Conservation (phyloP, 2,888 invertebrate genomes). For the Caenorhabditis sulstoni region DNA sequence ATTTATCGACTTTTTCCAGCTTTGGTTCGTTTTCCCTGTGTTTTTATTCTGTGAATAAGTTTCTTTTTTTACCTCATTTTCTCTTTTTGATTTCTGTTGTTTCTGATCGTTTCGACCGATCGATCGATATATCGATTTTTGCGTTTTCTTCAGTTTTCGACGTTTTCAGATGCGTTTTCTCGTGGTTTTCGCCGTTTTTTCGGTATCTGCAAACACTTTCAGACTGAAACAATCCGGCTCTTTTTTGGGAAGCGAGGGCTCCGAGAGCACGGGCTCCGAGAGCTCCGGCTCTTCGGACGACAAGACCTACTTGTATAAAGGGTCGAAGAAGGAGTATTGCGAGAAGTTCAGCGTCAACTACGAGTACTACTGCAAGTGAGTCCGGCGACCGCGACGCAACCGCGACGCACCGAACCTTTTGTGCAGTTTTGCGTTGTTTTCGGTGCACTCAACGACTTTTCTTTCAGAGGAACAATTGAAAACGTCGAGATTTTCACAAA, state of each 20-base stretch:
- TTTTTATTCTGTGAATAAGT: slow-evolving; percentile 1
- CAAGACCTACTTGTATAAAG: slow-evolving; percentile 62
- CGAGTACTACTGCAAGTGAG: slow-evolving; percentile 67
- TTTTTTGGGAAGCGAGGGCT: slow-evolving; percentile 53
- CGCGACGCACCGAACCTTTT: too few species aligned
- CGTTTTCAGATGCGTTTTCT: slow-evolving; percentile 2
- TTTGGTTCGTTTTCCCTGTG: too few species aligned
- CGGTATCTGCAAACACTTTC: slow-evolving; percentile 23
- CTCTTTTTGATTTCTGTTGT: slow-evolving; percentile 3
- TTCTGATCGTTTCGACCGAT: neutral
- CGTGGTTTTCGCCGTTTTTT: neutral
- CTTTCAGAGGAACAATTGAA: slow-evolving; percentile 49
- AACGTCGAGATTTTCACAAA: slow-evolving; percentile 63
- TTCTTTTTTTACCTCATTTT: neutral
- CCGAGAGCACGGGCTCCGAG: neutral
- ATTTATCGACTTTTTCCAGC: neutral
- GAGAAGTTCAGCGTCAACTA: slow-evolving; percentile 68
- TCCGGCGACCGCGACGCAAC: neutral
- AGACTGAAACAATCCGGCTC: slow-evolving; percentile 66
- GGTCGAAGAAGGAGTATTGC: slow-evolving; percentile 66
- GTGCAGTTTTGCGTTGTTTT: too few species aligned
- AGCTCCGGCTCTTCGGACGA: slow-evolving; percentile 18
- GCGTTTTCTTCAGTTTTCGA: neutral
- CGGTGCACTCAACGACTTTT: neutral
- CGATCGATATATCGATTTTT: neutral